A percentile compares a stretch with the other conserved stretches of the same genome.
Evolutionary conservation across 2,888 invertebrate genomes (phyloP).

Genomic region (Parascotia fuliginaria): DNA sequence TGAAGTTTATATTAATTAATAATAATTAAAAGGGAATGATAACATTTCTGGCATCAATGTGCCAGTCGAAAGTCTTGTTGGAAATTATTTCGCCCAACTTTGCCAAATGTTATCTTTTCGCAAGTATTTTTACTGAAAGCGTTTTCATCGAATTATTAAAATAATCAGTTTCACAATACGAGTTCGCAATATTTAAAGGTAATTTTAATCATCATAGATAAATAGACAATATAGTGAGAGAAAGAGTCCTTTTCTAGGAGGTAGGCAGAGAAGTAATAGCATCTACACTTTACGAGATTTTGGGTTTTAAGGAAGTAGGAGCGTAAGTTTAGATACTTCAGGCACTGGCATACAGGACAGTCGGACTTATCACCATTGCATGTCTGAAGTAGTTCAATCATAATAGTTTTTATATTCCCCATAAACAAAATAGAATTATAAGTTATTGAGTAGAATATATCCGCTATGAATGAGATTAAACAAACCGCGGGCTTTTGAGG

Average conservation of each 20-base stretch:
- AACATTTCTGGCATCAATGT: slow-evolving; percentile 19
- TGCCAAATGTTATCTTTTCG: slow-evolving; percentile 24
- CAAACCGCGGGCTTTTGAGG: slow-evolving; percentile 78
- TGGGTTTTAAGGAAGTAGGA: no score
- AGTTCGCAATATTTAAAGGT: no score
- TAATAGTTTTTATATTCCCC: slow-evolving; percentile 12
- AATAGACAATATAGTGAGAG: no score
- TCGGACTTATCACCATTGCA: no score
- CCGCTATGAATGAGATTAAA: slow-evolving; percentile 70
- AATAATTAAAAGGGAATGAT: slow-evolving; percentile 22
- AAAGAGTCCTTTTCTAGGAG: no score
- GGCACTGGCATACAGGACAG: no score
- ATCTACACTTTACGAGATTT: no score
- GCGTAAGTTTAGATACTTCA: no score
- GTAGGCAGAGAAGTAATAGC: no score
- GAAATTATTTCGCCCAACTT: slow-evolving; percentile 24
- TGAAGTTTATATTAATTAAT: slow-evolving; percentile 17
- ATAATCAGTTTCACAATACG: slow-evolving; percentile 13
- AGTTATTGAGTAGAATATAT: slow-evolving; percentile 57
- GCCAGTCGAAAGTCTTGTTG: slow-evolving; percentile 18
- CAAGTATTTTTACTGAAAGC: slow-evolving; percentile 18
- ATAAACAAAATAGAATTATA: slow-evolving; percentile 47
- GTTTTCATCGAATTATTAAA: slow-evolving; percentile 24
- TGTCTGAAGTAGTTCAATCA: no score
- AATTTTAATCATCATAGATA: no score